Base-by-base conservation (phyloP, 2,888 invertebrate genomes). In the Germaria angustata region DNA sequence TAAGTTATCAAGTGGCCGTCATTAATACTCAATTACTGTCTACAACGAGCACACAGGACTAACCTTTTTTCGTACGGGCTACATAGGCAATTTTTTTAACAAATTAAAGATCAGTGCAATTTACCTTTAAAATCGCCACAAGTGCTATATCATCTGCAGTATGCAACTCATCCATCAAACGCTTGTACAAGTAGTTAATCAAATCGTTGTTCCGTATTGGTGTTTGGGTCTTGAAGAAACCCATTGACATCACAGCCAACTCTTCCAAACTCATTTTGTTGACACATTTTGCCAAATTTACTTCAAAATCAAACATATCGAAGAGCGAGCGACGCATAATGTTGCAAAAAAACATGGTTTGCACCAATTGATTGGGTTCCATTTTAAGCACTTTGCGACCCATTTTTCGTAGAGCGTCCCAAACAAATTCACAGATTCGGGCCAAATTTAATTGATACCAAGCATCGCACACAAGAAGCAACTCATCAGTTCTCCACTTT, bases 181-280 rank as follows among this genome's bases (percentile, higher is more conserved):
- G 92, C 1, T 91, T 84, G 39, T 94, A 93, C 1, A 94, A 92
- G 66, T 91, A 91, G 2, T 90, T 86, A 0, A 94, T 68, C 49
- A 95, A 86, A 0, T 89, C 87, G 2, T 88, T 84, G 88, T 91
- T 93, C 81, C 93, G 92, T 61, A 96, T 92, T 15, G 92, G 93
- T 1, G 94, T 94, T 90, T 94, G 93, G 15, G 94, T 94, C 91
- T 96, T 96, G 86, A 96, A 96, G 89, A 95, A 96, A 0, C 95
- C 95, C 93, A 95, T 94, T 4, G 94, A 93, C 85, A 95, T 92
- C 13, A 96, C 92, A 11, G 94, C 95, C 77, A 96, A 89, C 87
- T 96, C 96, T 84, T 94, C 93, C 6, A 94, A 85, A 22, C 91
- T 92, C 87, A 95, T 92, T 24, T 92, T 87, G 7, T 93, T 86